Conservation (phyloP, 2,113 vertebrate genomes). For the Podarcis cretensis region DNA sequence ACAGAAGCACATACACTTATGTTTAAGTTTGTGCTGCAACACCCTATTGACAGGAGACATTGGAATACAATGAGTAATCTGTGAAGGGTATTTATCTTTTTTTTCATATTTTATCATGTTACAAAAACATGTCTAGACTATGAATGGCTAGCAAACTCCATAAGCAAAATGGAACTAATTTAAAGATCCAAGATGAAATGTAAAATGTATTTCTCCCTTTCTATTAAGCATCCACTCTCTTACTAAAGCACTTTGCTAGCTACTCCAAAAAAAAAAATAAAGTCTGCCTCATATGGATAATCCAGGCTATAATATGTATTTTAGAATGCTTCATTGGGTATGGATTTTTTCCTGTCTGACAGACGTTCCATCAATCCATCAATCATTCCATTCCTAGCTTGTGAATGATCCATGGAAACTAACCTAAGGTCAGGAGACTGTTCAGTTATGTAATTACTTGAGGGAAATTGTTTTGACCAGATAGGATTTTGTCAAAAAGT, state of each 20-base stretch:
- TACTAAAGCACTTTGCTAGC: constrained; percentile 35
- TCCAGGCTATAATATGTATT: constrained; percentile 41
- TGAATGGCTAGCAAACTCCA: background rate
- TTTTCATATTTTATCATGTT: background rate
- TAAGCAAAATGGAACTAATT: background rate
- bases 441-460: constrained; percentile 70
- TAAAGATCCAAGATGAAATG: constrained; percentile 31
- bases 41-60: background rate
- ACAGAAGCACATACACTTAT: background rate
- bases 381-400: constrained; percentile 51
- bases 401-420: constrained; percentile 56
- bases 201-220: constrained; percentile 26
- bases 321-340: constrained; percentile 59
- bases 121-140: fast-evolving
- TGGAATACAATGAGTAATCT: fast-evolving
- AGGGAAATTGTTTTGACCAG: constrained; percentile 53
- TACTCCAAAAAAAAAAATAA: constrained; percentile 50
- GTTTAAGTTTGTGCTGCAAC: background rate
- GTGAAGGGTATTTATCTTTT: background rate
- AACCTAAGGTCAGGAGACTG: constrained; percentile 56
- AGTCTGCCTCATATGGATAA: constrained; percentile 43
- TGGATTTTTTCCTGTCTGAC: constrained; percentile 47
- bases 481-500: constrained; percentile 56
- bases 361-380: constrained; percentile 56
- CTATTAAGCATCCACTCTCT: constrained; percentile 52